Evolutionary conservation across 2,113 vertebrate species (phyloP).

Genomic region (Urocynchramus pylzowi): DNA sequence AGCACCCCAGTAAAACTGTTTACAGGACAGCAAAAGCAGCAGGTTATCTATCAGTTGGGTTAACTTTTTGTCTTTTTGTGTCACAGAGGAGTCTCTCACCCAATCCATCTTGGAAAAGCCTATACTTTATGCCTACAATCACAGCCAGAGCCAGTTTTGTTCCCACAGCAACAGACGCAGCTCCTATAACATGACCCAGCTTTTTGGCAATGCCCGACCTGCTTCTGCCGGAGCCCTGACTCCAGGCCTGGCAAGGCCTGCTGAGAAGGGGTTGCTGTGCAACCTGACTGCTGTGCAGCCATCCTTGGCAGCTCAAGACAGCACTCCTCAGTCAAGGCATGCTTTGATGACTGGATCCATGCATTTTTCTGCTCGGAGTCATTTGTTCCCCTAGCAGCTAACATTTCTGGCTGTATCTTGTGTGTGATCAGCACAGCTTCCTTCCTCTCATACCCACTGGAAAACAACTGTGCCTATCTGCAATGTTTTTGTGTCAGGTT

Average conservation of each 20-base stretch:
- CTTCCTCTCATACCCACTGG: background rate
- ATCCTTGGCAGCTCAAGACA: background rate
- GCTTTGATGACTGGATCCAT: conserved; percentile 10
- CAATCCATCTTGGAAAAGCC: background rate
- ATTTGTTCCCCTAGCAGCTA: conserved; percentile 43
- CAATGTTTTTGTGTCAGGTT: background rate
- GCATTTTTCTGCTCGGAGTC: conserved; percentile 4
- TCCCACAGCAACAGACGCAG: background rate
- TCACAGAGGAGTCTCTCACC: background rate
- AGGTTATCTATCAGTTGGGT: background rate
- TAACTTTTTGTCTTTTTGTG: background rate
- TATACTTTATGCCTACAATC: background rate
- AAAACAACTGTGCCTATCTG: background rate
- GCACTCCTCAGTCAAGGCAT: background rate
- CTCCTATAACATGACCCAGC: background rate
- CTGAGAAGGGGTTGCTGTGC: conserved; percentile 12
- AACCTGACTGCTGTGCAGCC: background rate
- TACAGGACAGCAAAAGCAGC: background rate
- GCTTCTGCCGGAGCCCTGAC: background rate
- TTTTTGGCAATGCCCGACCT: background rate
- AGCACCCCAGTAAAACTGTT: background rate
- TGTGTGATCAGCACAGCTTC: background rate
- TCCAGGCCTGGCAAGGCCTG: background rate
- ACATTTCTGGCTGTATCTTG: background rate
- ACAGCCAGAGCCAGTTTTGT: background rate